phyloP scores from a whole-genome alignment of 2,797 vertebrate genomes.

The Lophura swinhoii region DNA sequence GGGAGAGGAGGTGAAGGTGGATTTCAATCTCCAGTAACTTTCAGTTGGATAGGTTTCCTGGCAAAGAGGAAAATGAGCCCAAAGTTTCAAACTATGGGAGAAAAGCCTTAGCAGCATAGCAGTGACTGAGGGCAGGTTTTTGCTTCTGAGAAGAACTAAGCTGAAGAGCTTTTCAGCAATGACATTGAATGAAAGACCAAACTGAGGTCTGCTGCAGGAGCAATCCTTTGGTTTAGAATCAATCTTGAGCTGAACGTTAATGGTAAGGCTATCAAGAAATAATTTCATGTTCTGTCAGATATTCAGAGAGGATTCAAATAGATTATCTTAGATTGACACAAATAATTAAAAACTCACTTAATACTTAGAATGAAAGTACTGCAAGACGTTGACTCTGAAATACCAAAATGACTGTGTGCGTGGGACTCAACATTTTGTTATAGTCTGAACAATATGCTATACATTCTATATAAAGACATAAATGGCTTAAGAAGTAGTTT shows the following conservation, averaged over 20 bases:
- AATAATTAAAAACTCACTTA: not conserved
- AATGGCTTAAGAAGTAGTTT: not conserved
- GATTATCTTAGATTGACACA: not conserved
- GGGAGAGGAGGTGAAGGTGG: not conserved
- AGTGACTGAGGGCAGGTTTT: not conserved
- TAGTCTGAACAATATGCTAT: not conserved
- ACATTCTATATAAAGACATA: not conserved
- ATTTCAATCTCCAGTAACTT: not conserved
- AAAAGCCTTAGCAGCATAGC: not conserved
- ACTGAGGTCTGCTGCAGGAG: not conserved
- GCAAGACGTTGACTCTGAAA: conserved; percentile 12
- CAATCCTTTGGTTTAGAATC: not conserved
- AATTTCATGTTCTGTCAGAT: not conserved
- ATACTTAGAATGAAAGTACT: not conserved
- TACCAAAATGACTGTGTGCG: not conserved
- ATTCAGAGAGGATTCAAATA: not conserved
- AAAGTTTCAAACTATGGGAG: not conserved
- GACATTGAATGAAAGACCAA: not conserved
- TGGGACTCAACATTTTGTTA: not conserved
- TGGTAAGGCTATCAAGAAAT: not conserved
- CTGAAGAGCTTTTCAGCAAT: not conserved
- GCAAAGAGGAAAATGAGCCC: not conserved
- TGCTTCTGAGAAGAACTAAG: not conserved
- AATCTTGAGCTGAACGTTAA: not conserved
- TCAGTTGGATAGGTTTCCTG: not conserved